phyloP scores from a whole-genome alignment of 2,888 invertebrate species.

The Morinoia aosen region DNA sequence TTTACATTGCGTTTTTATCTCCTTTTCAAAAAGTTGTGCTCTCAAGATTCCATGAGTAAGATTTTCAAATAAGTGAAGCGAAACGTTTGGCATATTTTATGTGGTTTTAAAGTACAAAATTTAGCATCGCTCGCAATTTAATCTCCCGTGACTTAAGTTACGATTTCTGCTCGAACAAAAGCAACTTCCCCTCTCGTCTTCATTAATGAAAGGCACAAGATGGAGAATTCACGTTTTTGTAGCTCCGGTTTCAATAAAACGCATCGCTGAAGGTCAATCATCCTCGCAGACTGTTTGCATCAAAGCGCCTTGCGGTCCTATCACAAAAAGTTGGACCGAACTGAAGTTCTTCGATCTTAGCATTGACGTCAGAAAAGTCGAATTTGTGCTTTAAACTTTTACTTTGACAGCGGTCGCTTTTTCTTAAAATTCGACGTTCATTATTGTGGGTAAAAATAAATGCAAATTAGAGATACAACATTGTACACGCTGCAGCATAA shows the following conservation, averaged over 20 bases:
- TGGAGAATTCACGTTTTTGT: neutral
- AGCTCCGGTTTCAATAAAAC: neutral
- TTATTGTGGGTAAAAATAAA: neutral
- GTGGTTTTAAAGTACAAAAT: no score
- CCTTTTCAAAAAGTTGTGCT: no score
- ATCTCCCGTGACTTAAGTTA: no score
- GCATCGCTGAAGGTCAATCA: neutral
- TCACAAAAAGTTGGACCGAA: neutral
- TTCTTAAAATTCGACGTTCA: neutral
- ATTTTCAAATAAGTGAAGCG: no score
- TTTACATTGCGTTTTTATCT: no score
- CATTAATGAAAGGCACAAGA: neutral
- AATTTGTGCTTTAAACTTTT: neutral
- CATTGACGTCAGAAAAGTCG: neutral
- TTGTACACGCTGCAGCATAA: neutral
- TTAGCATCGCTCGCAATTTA: no score
- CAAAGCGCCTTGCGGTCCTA: neutral
- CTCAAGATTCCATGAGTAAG: no score
- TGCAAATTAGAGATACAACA: neutral
- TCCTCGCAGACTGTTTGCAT: neutral
- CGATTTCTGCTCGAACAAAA: no score
- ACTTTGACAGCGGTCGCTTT: neutral
- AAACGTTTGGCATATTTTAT: no score
- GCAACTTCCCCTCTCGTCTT: neutral
- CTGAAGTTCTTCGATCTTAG: neutral